A percentile compares a stretch with the other conserved stretches of the same genome.
These are phyloP conservation scores for Pissodes strobi DNA, from an alignment of 1,140 invertebrate species.

Conservation along the genomic window DNA sequence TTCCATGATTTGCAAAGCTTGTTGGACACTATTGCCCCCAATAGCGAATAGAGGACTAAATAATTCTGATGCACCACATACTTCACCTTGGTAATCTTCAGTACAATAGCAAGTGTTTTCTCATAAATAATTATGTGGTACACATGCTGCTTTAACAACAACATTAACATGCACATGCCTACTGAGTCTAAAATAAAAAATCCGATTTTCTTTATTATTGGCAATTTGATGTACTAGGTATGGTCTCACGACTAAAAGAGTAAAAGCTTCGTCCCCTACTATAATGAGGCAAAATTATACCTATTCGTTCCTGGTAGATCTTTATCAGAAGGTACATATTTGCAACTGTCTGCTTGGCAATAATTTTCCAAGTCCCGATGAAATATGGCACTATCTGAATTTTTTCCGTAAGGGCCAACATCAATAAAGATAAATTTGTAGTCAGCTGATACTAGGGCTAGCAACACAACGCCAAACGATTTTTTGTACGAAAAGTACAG, in stretches of 20 bases:
- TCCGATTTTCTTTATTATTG: slow-evolving; percentile 20
- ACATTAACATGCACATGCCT: slow-evolving; percentile 9
- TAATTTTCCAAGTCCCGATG: not conserved
- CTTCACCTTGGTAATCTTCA: not conserved
- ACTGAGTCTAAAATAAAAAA: slow-evolving; percentile 27
- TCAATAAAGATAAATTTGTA: slow-evolving; percentile 57
- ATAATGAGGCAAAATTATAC: slow-evolving; percentile 52
- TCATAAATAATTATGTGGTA: not conserved
- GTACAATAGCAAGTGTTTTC: not conserved
- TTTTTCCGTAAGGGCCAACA: slow-evolving; percentile 52
- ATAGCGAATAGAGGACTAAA: not conserved
- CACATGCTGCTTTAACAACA: slow-evolving; percentile 7
- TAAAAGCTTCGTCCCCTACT: slow-evolving; percentile 59
- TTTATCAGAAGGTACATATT: not conserved
- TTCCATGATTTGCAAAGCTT: not conserved
- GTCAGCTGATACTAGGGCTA: slow-evolving; percentile 57
- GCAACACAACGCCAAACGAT: slow-evolving; percentile 56
- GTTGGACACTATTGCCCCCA: not conserved
- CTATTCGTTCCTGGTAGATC: slow-evolving; percentile 12
- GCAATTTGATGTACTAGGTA: slow-evolving; percentile 47
- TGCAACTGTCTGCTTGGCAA: no score
- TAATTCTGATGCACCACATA: not conserved
- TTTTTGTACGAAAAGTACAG: slow-evolving; percentile 53
- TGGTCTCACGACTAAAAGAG: slow-evolving; percentile 55
- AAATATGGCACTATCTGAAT: not conserved